A percentile compares a stretch with the other conserved stretches of the same genome.
phyloP scores from a whole-genome alignment of 2,888 invertebrate genomes.

The Melolontha melolontha region DNA sequence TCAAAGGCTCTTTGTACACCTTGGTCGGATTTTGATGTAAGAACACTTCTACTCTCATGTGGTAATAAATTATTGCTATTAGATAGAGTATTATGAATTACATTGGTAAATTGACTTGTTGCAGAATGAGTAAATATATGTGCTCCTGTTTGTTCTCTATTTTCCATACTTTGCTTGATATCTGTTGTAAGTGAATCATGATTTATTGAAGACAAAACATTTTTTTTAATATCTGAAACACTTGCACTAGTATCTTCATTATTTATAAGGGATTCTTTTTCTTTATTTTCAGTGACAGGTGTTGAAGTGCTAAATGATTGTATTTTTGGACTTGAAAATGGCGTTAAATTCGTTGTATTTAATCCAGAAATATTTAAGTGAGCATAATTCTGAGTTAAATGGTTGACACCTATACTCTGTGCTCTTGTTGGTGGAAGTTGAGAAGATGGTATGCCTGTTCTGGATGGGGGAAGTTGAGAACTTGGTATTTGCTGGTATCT shows the following conservation, averaged over 20 bases:
- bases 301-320: slow-evolving; percentile 57
- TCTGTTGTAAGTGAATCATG: neutral
- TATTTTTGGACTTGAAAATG: slow-evolving; percentile 53
- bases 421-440: slow-evolving; percentile 55
- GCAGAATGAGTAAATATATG: slow-evolving; percentile 48
- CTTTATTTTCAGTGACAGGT: slow-evolving; percentile 47
- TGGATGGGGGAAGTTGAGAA: slow-evolving; percentile 56
- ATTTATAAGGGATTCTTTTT: neutral
- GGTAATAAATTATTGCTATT: slow-evolving; percentile 7
- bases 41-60: slow-evolving; percentile 3
- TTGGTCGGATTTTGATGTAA: slow-evolving; percentile 7
- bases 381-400: slow-evolving; percentile 51
- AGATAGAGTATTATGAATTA: slow-evolving; percentile 29
- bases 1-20: slow-evolving; percentile 29
- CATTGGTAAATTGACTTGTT: slow-evolving; percentile 49
- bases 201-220: neutral
- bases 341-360: slow-evolving; percentile 46
- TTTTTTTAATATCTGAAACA: neutral
- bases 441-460: slow-evolving; percentile 55
- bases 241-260: slow-evolving; percentile 7
- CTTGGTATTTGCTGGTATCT: slow-evolving; percentile 52
- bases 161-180: neutral
- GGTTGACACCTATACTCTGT: slow-evolving; percentile 42
- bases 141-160: neutral
- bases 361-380: slow-evolving; percentile 47